A percentile compares a stretch with the other conserved stretches of the same genome.
Conservation (phyloP, 2,888 invertebrate species). For the Lycocerus yunnanus region DNA sequence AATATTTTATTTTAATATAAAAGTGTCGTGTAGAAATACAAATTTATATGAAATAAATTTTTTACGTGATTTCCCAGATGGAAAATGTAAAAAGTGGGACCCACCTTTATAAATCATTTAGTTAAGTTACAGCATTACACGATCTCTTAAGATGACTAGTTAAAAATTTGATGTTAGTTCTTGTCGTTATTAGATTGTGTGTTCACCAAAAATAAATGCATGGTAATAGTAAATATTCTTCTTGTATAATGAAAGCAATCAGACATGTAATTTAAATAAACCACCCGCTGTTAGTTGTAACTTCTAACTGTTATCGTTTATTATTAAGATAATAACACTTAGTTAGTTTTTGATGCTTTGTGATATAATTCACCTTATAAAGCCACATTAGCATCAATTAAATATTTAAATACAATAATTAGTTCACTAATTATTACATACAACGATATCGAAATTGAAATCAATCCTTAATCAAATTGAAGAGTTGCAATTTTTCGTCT, state of each 20-base stretch:
- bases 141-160: neutral
- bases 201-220: neutral
- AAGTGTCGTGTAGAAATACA: neutral
- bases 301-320: constrained; percentile 5
- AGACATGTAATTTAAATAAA: constrained; percentile 4
- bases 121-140: neutral
- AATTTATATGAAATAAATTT: neutral
- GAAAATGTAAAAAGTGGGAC: neutral
- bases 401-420: neutral
- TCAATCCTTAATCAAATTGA: neutral
- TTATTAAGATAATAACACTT: constrained; percentile 5
- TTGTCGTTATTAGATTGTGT: neutral
- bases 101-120: neutral
- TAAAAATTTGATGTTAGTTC: neutral
- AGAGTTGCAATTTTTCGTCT: neutral
- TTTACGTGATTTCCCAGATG: neutral
- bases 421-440: neutral
- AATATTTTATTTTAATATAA: neutral
- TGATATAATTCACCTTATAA: neutral
- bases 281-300: constrained; percentile 4
- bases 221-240: neutral
- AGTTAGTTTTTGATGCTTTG: neutral
- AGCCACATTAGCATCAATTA: neutral
- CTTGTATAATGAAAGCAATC: constrained; percentile 2
- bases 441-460: neutral